Conservation (phyloP, 30 jellyfish, hydroid and myxozoan genomes). For the Cassiopea xamachana region DNA sequence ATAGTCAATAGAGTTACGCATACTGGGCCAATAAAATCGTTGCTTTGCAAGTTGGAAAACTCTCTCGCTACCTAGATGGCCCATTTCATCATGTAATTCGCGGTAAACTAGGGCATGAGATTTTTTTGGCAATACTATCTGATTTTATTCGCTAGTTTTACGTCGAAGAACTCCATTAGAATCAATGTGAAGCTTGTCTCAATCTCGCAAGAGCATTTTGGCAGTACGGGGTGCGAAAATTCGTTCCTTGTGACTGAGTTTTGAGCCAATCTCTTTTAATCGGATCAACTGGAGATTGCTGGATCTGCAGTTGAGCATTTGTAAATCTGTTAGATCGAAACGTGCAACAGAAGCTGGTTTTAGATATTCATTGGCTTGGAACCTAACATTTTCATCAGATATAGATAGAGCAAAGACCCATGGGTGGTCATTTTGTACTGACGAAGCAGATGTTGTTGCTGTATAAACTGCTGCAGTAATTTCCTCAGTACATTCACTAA, state of each 20-base stretch:
- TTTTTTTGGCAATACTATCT: conserved; percentile 26
- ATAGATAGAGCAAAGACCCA: no score
- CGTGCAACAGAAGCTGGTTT: no score
- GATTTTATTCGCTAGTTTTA: background rate
- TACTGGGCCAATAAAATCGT: conserved; percentile 47
- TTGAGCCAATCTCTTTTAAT: background rate
- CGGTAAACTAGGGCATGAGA: background rate
- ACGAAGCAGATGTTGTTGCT: no score
- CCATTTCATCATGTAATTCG: conserved; percentile 46
- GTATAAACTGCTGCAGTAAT: no score
- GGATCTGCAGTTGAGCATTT: background rate
- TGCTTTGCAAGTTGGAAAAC: conserved; percentile 33
- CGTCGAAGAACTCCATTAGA: conserved; percentile 10
- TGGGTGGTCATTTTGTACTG: no score
- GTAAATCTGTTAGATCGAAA: no score
- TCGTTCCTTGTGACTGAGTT: background rate
- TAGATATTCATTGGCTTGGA: no score
- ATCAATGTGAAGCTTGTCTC: conserved; percentile 11
- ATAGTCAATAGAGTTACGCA: background rate
- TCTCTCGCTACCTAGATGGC: conserved; percentile 46
- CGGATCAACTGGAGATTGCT: background rate
- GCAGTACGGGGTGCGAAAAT: background rate
- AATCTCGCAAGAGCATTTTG: conserved; percentile 21
- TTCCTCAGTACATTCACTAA: no score
- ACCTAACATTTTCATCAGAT: no score